Conservation (phyloP, 2,888 invertebrate species). For the Allygus modestus region DNA sequence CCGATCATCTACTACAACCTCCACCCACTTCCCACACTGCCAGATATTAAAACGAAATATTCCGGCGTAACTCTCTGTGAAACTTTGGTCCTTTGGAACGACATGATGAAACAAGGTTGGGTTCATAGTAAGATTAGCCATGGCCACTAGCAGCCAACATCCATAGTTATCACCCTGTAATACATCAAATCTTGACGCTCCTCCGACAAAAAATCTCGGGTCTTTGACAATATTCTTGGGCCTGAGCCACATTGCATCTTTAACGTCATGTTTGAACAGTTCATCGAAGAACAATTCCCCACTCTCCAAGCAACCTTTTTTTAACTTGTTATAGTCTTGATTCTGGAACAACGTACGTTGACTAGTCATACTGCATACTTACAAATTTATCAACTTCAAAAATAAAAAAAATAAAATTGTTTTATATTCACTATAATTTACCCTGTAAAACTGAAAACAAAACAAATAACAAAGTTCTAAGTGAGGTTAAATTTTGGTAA, state of each 20-base stretch:
- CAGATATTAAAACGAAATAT: slow-evolving; percentile 9
- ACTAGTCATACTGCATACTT: not conserved
- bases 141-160: slow-evolving; percentile 6
- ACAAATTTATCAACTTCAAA: too few relatives aligned
- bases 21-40: slow-evolving; percentile 7
- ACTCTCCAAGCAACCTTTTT: not conserved
- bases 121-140: slow-evolving; percentile 9
- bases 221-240: not conserved
- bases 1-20: not conserved
- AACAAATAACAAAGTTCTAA: too few relatives aligned
- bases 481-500: too few relatives aligned
- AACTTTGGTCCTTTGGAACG: not conserved
- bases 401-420: too few relatives aligned
- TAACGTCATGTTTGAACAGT: not conserved
- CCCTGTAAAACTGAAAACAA: too few relatives aligned
- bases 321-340: not conserved
- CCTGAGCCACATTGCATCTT: not conserved
- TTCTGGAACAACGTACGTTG: not conserved
- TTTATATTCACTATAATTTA: too few relatives aligned
- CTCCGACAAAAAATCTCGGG: not conserved
- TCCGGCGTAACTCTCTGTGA: not conserved
- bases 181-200: slow-evolving; percentile 8
- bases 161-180: not conserved
- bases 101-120: not conserved
- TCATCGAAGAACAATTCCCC: not conserved